These are phyloP conservation scores for Gibbula magus DNA, from an alignment of 2,888 invertebrate genomes.

Conservation along the genomic window DNA sequence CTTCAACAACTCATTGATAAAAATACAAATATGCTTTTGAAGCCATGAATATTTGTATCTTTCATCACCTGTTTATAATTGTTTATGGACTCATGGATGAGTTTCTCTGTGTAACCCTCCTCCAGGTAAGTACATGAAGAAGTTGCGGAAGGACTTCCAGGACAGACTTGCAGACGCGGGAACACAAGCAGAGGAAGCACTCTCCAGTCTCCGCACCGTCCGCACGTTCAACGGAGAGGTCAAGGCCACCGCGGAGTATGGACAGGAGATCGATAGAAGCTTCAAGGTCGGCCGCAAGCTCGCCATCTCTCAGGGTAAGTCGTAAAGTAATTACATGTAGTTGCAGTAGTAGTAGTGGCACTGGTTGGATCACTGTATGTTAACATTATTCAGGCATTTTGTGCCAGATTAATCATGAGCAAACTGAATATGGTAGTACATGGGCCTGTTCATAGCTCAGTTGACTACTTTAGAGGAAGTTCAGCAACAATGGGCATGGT, in stretches of 20 bases:
- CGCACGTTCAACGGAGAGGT: conserved; percentile 69
- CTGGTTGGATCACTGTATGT: not conserved
- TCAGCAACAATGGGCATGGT: too few species aligned
- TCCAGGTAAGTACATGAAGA: conserved; percentile 69
- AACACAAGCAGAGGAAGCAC: conserved; percentile 70
- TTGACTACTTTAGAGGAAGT: too few species aligned
- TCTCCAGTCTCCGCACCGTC: conserved; percentile 72
- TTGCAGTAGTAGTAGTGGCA: too few species aligned
- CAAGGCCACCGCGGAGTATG: conserved; percentile 59
- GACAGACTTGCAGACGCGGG: conserved; percentile 72
- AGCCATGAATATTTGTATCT: too few species aligned
- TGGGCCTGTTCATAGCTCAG: too few species aligned
- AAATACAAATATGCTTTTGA: too few species aligned
- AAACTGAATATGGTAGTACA: too few species aligned
- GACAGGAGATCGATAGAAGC: conserved; percentile 64
- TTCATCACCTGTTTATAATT: too few species aligned
- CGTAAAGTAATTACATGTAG: not conserved
- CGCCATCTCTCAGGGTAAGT: conserved; percentile 65
- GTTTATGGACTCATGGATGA: too few species aligned
- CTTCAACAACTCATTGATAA: too few species aligned
- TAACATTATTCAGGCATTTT: not conserved
- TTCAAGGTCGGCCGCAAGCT: conserved; percentile 69
- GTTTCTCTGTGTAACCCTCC: not conserved
- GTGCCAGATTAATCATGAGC: not conserved
- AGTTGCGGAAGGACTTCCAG: conserved; percentile 69